Base-by-base conservation (phyloP, 2,888 invertebrate species). In the Cataglyphis rosenhaueri region DNA sequence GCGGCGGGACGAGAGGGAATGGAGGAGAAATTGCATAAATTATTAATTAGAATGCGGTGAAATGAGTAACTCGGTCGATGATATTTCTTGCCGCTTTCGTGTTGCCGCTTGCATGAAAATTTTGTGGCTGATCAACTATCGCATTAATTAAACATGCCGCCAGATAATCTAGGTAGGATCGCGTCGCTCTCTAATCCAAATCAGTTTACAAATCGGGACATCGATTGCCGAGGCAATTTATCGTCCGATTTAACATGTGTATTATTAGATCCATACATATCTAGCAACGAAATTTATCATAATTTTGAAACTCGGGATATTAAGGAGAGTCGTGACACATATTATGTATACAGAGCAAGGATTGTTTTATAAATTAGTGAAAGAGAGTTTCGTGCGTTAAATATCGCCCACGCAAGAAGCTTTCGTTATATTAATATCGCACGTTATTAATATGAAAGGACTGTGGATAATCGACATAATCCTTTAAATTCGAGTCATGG, bases 181-280 rank as follows among this genome's bases (percentile, higher is more conserved):
- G 18, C 52, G 21, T 41, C 18, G 29, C 8, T 44, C 21, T 32
- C 44, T 52, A 55, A 66, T 76, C 25, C 52, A 76, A 76, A 76
- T 76, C 76, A 76, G 25, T 76, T 76, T 52, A 21, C 75, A 18
- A 76, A 70, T 70, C 52, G 35, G 64, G 15, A 48, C 74, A 25
- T 75, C 41, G 41, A 59, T 59, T 52, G 38, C 9, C 75, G 66
- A 18, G 25, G 52, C 32, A 38, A 65, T 76, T 76, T 52, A n/a
- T 25, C 29, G 35, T 65, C 25, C 12, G 35, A 35, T 66, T 65
- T 52, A 66, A 55, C 25, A 25, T 21, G 12, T 66, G n/a, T 18
- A 29, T 66, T 66, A 38, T 66, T 9, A 10, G 35, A 66, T 12
- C 21, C 6, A 38, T 55, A 10, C 6, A 38, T 55, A 10, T 21